Evolutionary conservation across 2,113 vertebrate species (phyloP).

Genomic region (Callipepla californica): DNA sequence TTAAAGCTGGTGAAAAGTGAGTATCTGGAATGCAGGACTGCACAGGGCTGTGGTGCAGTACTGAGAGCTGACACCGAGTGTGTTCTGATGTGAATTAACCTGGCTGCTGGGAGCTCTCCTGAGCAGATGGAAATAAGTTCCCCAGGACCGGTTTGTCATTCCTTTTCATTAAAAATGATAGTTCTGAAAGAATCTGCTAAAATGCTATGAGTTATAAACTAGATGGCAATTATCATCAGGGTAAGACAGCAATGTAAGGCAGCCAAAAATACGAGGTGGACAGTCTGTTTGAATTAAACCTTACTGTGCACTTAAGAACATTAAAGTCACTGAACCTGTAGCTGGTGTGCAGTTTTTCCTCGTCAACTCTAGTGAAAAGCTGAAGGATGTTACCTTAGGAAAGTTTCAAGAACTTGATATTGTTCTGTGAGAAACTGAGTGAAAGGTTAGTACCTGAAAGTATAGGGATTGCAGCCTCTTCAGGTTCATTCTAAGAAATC

Average conservation of each 20-base stretch:
- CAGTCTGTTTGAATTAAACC: not conserved
- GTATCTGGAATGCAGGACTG: not conserved
- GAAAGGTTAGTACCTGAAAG: not conserved
- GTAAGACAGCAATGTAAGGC: not conserved
- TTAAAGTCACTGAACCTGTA: not conserved
- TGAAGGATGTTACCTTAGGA: not conserved
- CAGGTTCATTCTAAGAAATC: not conserved
- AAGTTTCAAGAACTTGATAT: not conserved
- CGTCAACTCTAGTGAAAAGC: not conserved
- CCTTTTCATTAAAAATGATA: not conserved
- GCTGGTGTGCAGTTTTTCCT: not conserved
- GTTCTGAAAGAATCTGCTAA: not conserved
- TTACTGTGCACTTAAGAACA: not conserved
- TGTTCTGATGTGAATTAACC: not conserved
- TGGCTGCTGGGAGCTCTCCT: not conserved
- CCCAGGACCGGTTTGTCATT: not conserved
- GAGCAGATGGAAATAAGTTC: not conserved
- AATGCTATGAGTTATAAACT: not conserved
- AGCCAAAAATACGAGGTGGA: not conserved
- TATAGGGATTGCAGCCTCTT: not conserved
- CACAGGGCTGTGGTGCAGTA: not conserved
- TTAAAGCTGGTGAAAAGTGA: not conserved
- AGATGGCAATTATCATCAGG: not conserved
- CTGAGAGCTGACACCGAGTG: not conserved
- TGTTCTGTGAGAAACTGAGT: not conserved